Evolutionary conservation across 2,888 invertebrate species (phyloP).

Genomic region (Drosophila austrosaltans): DNA sequence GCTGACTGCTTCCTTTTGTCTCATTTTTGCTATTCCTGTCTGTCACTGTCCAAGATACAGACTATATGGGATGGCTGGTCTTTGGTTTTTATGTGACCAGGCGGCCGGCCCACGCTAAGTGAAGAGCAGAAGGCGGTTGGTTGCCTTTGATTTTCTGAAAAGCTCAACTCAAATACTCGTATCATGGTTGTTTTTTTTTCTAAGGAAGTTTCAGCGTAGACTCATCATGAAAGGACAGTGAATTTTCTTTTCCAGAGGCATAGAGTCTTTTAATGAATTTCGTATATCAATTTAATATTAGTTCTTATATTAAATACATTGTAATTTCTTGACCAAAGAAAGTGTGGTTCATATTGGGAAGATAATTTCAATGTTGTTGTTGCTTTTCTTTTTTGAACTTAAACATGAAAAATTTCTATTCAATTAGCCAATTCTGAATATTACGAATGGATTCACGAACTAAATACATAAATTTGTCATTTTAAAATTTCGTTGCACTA

Average conservation of each 20-base stretch:
- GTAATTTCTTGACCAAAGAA: too few species aligned
- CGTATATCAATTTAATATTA: background rate
- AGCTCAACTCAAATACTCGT: background rate
- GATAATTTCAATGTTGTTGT: too few species aligned
- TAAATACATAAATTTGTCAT: too few species aligned
- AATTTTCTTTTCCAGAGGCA: background rate
- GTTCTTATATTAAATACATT: background rate
- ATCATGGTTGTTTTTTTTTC: background rate
- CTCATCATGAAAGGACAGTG: background rate
- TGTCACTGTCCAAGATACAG: conserved; percentile 18
- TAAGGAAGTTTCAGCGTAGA: background rate
- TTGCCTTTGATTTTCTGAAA: conserved; percentile 1
- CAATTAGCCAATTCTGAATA: too few species aligned
- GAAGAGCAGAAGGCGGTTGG: background rate
- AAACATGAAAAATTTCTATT: too few species aligned
- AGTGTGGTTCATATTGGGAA: too few species aligned
- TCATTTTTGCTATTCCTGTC: conserved; percentile 51
- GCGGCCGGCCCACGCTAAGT: background rate
- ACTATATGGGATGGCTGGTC: too few species aligned
- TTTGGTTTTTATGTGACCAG: conserved; percentile 5
- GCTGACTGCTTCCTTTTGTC: conserved; percentile 51
- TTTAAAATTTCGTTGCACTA: too few species aligned
- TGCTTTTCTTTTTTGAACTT: too few species aligned
- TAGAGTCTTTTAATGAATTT: background rate
- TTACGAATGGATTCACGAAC: too few species aligned